Conservation (phyloP, 2,888 invertebrate species). For the Digitonthophagus gazella region DNA sequence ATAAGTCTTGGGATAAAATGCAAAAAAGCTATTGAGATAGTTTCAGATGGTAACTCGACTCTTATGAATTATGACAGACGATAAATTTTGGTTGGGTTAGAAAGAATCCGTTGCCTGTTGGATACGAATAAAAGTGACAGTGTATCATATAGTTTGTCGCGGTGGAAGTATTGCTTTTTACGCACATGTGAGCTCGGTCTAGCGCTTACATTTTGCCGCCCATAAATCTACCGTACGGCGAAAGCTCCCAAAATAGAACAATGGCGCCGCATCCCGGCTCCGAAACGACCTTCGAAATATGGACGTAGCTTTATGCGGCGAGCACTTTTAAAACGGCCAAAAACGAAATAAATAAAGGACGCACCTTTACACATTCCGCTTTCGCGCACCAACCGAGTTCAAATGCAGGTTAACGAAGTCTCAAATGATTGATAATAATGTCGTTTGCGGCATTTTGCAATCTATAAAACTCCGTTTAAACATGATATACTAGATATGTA, state of each 20-base stretch:
- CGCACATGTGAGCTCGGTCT: constrained; percentile 35
- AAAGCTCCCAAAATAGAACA: constrained; percentile 14
- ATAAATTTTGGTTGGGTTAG: constrained; percentile 11
- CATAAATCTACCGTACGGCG: constrained; percentile 29
- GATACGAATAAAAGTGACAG: constrained; percentile 25
- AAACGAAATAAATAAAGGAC: neutral
- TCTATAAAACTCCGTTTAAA: neutral
- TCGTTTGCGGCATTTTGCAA: neutral
- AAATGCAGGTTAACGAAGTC: neutral
- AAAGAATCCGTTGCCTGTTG: constrained; percentile 9
- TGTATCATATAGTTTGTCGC: constrained; percentile 35
- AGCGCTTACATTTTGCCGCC: constrained; percentile 29
- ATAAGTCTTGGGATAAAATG: too few relatives aligned
- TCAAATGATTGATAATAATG: neutral
- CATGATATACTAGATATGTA: too few relatives aligned
- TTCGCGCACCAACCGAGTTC: neutral
- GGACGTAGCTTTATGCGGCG: neutral
- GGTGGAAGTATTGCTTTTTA: constrained; percentile 36
- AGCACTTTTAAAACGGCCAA: neutral
- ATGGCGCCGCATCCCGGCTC: constrained; percentile 7
- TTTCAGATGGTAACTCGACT: too few relatives aligned
- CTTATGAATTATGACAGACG: constrained; percentile 4
- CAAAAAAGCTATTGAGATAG: too few relatives aligned
- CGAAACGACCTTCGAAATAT: constrained; percentile 9
- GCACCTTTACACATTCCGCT: neutral